A percentile compares a stretch with the other conserved stretches of the same genome.
These are phyloP conservation scores for Leptinotarsa haldemani DNA, from an alignment of 2,888 invertebrate species.

Conservation along the genomic window DNA sequence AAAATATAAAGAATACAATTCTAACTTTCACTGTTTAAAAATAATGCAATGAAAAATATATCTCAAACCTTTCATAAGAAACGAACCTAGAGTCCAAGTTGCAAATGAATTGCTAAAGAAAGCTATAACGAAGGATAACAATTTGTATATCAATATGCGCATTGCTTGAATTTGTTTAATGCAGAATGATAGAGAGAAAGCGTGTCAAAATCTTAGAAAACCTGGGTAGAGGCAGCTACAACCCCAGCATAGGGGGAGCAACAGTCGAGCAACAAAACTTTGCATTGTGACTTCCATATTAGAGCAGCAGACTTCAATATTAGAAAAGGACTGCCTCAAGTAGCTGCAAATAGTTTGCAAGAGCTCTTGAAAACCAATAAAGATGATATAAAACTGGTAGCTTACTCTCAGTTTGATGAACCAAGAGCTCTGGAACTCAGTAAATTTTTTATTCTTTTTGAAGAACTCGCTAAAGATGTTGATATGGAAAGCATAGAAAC, in stretches of 20 bases:
- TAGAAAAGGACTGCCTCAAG: constrained; percentile 78
- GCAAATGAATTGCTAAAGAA: constrained; percentile 79
- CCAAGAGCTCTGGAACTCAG: constrained; percentile 79
- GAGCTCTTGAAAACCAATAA: constrained; percentile 82
- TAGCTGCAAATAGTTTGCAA: constrained; percentile 85
- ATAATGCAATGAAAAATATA: no score
- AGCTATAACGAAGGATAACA: constrained; percentile 67
- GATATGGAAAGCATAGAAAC: constrained; percentile 90
- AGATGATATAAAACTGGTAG: constrained; percentile 81
- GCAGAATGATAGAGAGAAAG: constrained; percentile 78
- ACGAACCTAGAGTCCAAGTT: constrained; percentile 70
- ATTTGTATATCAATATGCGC: constrained; percentile 74
- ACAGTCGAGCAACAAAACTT: no score
- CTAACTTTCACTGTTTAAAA: no score
- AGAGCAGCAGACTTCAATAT: constrained; percentile 88
- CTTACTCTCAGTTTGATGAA: constrained; percentile 86
- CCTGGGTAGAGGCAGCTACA: constrained; percentile 77
- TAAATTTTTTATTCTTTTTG: constrained; percentile 76
- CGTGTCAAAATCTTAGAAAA: constrained; percentile 77
- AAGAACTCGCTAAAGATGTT: constrained; percentile 72
- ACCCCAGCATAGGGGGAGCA: constrained; percentile 87
- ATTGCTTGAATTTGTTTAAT: constrained; percentile 83
- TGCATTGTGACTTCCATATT: no score
- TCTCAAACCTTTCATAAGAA: no score
- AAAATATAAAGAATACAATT: neutral